A percentile compares a stretch with the other conserved stretches of the same genome.
These are phyloP conservation scores for Microplitis deprimator DNA, from an alignment of 2,888 invertebrate species.

Conservation along the genomic window DNA sequence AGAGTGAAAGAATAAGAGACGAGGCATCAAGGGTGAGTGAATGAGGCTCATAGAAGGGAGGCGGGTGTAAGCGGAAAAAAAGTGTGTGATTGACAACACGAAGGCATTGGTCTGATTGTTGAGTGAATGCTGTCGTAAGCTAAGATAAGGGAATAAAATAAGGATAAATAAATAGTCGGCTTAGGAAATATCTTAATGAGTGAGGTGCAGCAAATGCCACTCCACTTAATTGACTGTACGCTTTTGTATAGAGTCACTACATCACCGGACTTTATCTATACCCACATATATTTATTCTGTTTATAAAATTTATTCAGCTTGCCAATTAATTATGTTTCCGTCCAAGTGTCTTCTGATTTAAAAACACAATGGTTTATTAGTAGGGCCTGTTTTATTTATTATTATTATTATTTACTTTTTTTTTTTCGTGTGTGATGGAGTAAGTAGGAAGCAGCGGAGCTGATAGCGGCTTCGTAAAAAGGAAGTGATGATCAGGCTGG, in stretches of 20 bases:
- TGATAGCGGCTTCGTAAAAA: background rate
- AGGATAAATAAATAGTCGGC: conserved; percentile 24
- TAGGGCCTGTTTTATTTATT: background rate
- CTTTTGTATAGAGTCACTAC: background rate
- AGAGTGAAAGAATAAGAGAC: conserved; percentile 48
- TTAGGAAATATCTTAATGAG: conserved; percentile 69
- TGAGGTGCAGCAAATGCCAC: background rate
- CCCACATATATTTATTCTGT: background rate
- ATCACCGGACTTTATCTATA: conserved; percentile 8
- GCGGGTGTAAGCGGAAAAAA: conserved; percentile 45
- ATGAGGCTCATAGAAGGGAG: conserved; percentile 46
- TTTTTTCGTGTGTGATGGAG: background rate
- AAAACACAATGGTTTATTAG: background rate
- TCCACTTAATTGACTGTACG: background rate
- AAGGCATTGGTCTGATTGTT: conserved; percentile 65
- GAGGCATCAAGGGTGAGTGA: conserved; percentile 51
- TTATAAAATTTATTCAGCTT: background rate
- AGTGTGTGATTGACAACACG: conserved; percentile 69
- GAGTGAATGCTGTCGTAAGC: conserved; percentile 69
- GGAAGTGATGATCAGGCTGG: background rate
- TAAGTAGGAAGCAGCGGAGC: background rate
- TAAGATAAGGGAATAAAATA: conserved; percentile 63
- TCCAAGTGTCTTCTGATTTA: background rate
- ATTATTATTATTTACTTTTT: background rate
- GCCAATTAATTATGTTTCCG: background rate